phyloP scores from a whole-genome alignment of 23 tunicate genomes.

The Diplosoma virens region DNA sequence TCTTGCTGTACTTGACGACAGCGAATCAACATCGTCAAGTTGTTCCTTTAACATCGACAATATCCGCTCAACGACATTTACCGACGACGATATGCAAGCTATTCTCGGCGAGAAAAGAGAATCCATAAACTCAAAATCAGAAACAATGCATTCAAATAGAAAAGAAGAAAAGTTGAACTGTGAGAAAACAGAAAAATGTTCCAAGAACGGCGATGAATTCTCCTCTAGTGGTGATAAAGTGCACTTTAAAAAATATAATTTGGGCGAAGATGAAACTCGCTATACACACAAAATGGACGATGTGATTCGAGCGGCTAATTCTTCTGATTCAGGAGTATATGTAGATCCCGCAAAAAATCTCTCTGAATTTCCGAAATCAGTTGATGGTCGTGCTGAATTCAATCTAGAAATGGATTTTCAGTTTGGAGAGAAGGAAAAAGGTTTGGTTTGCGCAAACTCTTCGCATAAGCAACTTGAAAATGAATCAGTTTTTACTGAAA shows the following conservation, averaged over 20 bases:
- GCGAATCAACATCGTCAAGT: conserved; percentile 12
- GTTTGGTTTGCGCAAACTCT: no score
- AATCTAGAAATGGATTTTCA: conserved; percentile 10
- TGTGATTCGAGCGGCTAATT: conserved; percentile 19
- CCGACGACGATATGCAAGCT: conserved; percentile 64
- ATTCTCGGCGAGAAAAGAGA: conserved; percentile 23
- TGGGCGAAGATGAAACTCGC: neutral
- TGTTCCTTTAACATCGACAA: neutral
- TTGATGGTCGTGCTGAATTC: conserved; percentile 31
- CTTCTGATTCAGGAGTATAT: conserved; percentile 35
- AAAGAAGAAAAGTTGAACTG: neutral
- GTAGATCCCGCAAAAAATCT: conserved; percentile 11
- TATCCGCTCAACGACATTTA: conserved; percentile 55
- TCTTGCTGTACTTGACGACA: neutral
- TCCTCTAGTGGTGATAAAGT: no score
- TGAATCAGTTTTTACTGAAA: no score
- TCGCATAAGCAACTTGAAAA: no score
- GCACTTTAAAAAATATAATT: neutral
- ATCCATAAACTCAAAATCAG: neutral
- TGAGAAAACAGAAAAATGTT: neutral
- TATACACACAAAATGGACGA: neutral
- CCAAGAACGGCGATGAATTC: neutral
- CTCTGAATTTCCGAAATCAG: neutral
- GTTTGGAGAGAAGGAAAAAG: no score
- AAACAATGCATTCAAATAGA: neutral